Evolutionary conservation across 1,140 invertebrate genomes (phyloP).

Genomic region (Lasaia peninsularis): DNA sequence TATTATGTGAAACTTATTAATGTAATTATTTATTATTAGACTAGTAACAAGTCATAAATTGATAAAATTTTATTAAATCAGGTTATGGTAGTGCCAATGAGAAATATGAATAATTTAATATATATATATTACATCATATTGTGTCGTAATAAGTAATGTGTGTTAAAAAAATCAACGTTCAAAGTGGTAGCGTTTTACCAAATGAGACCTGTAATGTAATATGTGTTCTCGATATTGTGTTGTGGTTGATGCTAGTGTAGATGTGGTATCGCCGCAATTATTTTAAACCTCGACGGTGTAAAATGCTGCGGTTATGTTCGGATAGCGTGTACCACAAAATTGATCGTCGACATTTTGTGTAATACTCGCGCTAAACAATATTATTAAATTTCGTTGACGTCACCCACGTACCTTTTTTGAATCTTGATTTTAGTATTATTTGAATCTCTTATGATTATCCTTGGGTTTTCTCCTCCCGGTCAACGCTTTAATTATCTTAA

Average conservation of each 20-base stretch:
- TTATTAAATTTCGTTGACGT: constrained; percentile 15
- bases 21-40: too few relatives aligned
- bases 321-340: constrained; percentile 21
- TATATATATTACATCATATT: background rate
- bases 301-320: constrained; percentile 23
- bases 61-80: too few relatives aligned
- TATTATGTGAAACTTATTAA: too few relatives aligned
- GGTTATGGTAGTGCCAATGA: too few relatives aligned
- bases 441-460: constrained; percentile 13
- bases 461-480: constrained; percentile 16
- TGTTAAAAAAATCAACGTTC: background rate
- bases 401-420: constrained; percentile 13
- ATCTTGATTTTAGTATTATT: constrained; percentile 14
- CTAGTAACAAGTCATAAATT: too few relatives aligned
- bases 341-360: constrained; percentile 13
- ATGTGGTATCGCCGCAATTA: constrained; percentile 13
- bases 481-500: constrained; percentile 22
- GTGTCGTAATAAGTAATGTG: background rate
- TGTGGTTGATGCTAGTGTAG: constrained; percentile 11
- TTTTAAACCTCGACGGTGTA: background rate
- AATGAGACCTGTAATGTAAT: constrained; percentile 1
- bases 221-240: constrained; percentile 4
- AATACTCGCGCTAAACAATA: constrained; percentile 20
- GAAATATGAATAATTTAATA: too few relatives aligned
- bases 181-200: constrained; percentile 10